Evolutionary conservation across 2,797 vertebrate genomes (phyloP), one percentile per base, ranked within the genome.

Genomic region (Champsocephalus esox): DNA sequence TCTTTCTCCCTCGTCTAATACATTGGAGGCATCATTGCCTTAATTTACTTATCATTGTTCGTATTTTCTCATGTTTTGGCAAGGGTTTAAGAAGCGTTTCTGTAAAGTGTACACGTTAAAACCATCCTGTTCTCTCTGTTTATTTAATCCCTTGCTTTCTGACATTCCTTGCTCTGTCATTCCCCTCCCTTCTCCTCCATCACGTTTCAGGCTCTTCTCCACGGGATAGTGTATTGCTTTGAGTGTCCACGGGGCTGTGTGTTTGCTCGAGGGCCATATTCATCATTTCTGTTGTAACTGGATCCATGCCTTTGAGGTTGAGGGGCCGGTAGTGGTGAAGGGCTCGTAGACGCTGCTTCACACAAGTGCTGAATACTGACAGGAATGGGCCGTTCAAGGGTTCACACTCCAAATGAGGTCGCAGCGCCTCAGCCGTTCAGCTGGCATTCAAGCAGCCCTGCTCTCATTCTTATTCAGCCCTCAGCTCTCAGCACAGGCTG

Each of bases 381-480:
- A 80, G 73, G 71, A 72, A 70, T 21, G 76, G 73, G 54, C 63
- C 17, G 16, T 75, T 76, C 41, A 63, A 84, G 67, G 72, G 83
- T 77, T 82, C 65, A 74, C 66, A 32, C 81, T 79, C 79, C 61
- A 84, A 89, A 89, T 81, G 83, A 90, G 87, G 85, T 88, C 64
- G 44, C 68, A 48, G 61, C 7, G 16, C 56, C 71, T 87, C 75
- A 65, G 63, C 66, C 59, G 48, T 75, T 91, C 80, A 72, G 80
- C 81, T 90, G 82, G 84, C 82, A 58, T 73, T 84, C 89, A 79
- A 57, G 75, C 72, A 81, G 55, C 70, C 60, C 41, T 1, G 24
- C 68, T 72, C 67, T 86, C 76, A 81, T 88, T 90, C 77, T 84
- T 74, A 90, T 92, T 91, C 85, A 84, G 70, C 70, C 69, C 79